Conservation (phyloP, 2,888 invertebrate species). For the Drosophila anceps region DNA sequence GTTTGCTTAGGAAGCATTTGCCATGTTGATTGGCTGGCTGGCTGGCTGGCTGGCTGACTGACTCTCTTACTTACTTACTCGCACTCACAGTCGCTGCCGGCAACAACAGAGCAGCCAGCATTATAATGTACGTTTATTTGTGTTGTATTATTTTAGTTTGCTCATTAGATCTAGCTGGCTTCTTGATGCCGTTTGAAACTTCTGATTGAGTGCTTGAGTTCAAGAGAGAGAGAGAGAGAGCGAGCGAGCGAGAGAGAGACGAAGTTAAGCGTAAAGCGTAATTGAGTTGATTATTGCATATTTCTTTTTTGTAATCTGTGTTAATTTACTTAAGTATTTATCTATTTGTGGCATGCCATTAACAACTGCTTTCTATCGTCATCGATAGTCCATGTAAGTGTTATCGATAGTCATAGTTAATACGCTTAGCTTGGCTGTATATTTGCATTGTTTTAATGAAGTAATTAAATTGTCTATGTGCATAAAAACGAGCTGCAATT, state of each 20-base stretch:
- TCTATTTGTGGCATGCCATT: not conserved
- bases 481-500: slow-evolving; percentile 48
- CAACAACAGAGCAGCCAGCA: not conserved
- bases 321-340: no score
- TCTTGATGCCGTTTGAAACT: not conserved
- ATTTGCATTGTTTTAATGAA: slow-evolving; percentile 11
- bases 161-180: slow-evolving; percentile 1
- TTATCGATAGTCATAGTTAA: not conserved
- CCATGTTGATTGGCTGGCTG: slow-evolving; percentile 3
- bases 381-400: not conserved
- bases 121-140: slow-evolving; percentile 1
- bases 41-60: not conserved
- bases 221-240: not conserved
- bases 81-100: not conserved
- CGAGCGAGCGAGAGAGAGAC: no score
- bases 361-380: not conserved
- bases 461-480: slow-evolving; percentile 22
- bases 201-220: not conserved
- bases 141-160: slow-evolving; percentile 6
- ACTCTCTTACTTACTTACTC: not conserved
- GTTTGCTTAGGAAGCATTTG: slow-evolving; percentile 6
- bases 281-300: no score
- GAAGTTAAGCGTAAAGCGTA: not conserved
- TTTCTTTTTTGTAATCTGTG: no score
- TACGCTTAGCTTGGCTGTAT: not conserved